phyloP scores from a whole-genome alignment of 2,113 vertebrate species.

The Alligator mississippiensis region DNA sequence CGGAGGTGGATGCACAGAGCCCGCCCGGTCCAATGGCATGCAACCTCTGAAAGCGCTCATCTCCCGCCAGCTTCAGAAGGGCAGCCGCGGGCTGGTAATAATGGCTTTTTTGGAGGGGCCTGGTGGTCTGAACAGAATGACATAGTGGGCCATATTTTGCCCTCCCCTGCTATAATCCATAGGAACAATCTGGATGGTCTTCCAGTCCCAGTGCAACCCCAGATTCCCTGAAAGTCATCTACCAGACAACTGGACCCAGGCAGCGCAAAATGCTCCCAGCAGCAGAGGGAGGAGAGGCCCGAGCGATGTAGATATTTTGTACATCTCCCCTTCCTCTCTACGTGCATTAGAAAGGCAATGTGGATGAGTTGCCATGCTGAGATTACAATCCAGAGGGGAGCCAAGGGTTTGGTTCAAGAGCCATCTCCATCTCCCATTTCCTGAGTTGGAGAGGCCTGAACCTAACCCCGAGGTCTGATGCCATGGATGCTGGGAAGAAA shows the following conservation, averaged over 20 bases:
- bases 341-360: neutral
- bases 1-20: no score
- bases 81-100: no score
- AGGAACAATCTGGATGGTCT: neutral
- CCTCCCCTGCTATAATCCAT: neutral
- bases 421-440: neutral
- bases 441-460: neutral
- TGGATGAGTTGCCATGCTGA: neutral
- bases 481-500: neutral
- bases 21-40: no score
- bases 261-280: accelerated
- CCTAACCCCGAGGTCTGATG: neutral
- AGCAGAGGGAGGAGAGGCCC: neutral
- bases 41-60: no score
- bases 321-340: neutral
- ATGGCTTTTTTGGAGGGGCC: no score
- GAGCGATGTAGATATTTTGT: neutral
- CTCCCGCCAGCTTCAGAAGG: no score
- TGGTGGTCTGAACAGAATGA: no score
- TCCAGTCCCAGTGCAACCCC: neutral
- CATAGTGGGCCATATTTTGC: no score
- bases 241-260: neutral
- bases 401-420: neutral
- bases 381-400: neutral
- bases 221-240: neutral